Conservation (phyloP, 2,888 invertebrate species). For the Drosophila trichaetosa region DNA sequence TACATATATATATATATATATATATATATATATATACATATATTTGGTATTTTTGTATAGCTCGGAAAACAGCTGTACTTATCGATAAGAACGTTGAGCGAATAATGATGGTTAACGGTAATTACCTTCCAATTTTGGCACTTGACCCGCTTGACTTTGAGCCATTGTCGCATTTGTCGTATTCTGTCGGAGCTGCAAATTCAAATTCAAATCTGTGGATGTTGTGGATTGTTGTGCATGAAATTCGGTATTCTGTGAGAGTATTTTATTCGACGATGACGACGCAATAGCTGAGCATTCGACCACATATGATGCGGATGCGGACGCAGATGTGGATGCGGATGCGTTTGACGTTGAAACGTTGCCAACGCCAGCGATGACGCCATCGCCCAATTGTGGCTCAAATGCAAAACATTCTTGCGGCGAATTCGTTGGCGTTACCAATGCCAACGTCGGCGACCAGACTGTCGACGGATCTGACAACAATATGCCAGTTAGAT, state of each 20-base stretch:
- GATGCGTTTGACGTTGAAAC: slow-evolving; percentile 40
- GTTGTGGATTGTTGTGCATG: slow-evolving; percentile 72
- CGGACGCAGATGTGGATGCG: slow-evolving; percentile 26
- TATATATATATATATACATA: neutral
- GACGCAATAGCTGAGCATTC: slow-evolving; percentile 55
- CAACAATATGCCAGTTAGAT: slow-evolving; percentile 19
- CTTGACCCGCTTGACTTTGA: slow-evolving; percentile 43
- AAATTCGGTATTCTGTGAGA: slow-evolving; percentile 64
- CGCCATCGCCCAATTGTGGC: slow-evolving; percentile 50
- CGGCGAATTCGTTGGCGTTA: slow-evolving; percentile 78
- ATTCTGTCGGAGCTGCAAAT: slow-evolving; percentile 77
- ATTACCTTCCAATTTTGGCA: slow-evolving; percentile 75
- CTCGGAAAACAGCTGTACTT: neutral
- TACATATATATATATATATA: slow-evolving; percentile 8
- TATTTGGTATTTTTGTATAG: slow-evolving; percentile 3
- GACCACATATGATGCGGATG: slow-evolving; percentile 64
- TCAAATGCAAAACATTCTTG: slow-evolving; percentile 68
- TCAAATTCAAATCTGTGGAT: slow-evolving; percentile 79
- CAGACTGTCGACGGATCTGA: slow-evolving; percentile 43
- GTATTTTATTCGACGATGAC: slow-evolving; percentile 60
- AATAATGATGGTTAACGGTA: slow-evolving; percentile 40
- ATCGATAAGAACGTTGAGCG: slow-evolving; percentile 2
- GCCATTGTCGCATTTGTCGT: slow-evolving; percentile 49
- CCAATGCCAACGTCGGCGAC: slow-evolving; percentile 75
- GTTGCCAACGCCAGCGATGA: slow-evolving; percentile 72